Percentiles rank a stretch among this genome's conserved stretches.
Evolutionary conservation across 64 coral and sea anemone genomes (phyloP).

Genomic region (Orbicella faveolata): DNA sequence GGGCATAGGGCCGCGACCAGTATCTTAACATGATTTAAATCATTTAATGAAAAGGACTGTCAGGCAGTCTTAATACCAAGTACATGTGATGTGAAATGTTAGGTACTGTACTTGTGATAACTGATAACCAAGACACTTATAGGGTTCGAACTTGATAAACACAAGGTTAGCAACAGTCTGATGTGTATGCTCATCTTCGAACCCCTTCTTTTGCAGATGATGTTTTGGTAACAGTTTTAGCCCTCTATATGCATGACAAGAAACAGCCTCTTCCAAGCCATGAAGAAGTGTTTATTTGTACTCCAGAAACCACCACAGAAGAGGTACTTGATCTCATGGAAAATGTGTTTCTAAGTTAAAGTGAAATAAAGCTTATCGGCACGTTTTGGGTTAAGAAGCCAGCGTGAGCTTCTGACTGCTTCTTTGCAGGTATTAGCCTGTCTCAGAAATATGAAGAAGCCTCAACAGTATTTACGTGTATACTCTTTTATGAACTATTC

Average conservation of each 20-base stretch:
- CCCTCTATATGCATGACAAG: slow-evolving; percentile 75
- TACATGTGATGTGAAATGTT: no score
- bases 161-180: background rate
- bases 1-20: background rate
- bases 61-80: no score
- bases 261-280: slow-evolving; percentile 63
- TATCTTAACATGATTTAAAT: background rate
- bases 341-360: background rate
- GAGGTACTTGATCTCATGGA: slow-evolving; percentile 11
- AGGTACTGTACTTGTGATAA: no score
- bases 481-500: no score
- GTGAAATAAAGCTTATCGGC: no score
- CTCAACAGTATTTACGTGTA: no score
- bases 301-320: slow-evolving; percentile 68
- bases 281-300: slow-evolving; percentile 73
- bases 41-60: background rate
- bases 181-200: background rate
- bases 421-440: no score
- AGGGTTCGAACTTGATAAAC: background rate
- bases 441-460: no score
- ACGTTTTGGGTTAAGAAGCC: no score
- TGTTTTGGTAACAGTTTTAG: slow-evolving; percentile 61
- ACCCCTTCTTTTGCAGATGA: slow-evolving; percentile 43
- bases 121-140: no score
- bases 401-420: no score